Conservation (phyloP, 1,140 invertebrate genomes). For the Microplitis demolitor region DNA sequence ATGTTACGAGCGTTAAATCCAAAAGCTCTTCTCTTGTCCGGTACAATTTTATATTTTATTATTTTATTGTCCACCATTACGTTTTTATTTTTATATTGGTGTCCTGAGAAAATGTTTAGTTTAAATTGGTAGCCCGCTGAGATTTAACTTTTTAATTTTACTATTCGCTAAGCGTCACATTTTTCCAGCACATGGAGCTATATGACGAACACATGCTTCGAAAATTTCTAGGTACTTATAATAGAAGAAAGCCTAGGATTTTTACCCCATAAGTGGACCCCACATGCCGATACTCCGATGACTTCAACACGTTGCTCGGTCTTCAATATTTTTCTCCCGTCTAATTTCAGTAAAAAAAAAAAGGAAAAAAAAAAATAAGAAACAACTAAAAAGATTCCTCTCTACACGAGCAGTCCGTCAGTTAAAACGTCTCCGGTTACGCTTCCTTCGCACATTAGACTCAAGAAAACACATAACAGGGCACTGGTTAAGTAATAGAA, state of each 20-base stretch:
- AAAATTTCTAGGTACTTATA: conserved; percentile 35
- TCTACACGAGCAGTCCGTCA: background rate
- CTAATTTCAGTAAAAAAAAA: background rate
- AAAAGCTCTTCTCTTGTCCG: conserved; percentile 40
- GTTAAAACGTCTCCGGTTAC: conserved; percentile 41
- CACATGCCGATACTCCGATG: conserved; percentile 42
- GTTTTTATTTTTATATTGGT: background rate
- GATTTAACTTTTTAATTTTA: background rate
- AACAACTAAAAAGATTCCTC: background rate
- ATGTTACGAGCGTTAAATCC: conserved; percentile 50
- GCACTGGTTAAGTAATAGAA: background rate
- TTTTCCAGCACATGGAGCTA: background rate
- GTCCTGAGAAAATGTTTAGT: background rate
- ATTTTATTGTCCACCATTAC: background rate
- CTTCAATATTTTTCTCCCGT: background rate
- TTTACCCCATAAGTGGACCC: conserved; percentile 39
- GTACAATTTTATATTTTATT: conserved; percentile 5
- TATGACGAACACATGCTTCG: conserved; percentile 53
- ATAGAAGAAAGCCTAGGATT: conserved; percentile 55
- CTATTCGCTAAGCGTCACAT: background rate
- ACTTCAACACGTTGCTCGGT: background rate
- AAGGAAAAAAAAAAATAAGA: background rate
- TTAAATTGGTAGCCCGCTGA: background rate
- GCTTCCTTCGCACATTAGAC: conserved; percentile 23
- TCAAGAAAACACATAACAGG: conserved; percentile 17